These are phyloP conservation scores for Sarcophaga rosellei DNA, from an alignment of 2,888 invertebrate species.

Conservation along the genomic window DNA sequence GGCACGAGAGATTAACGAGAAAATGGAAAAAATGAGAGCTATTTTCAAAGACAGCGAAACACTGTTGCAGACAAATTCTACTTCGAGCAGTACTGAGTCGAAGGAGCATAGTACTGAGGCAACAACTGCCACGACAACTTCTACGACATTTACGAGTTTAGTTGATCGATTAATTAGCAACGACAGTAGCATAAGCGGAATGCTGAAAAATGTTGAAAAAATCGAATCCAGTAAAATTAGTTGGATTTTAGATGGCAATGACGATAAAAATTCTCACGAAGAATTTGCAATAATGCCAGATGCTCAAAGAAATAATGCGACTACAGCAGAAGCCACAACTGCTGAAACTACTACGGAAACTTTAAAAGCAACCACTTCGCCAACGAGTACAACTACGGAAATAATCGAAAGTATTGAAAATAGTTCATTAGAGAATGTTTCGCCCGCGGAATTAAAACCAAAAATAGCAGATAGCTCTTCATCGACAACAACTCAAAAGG, in stretches of 20 bases:
- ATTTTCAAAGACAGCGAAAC: constrained; percentile 75
- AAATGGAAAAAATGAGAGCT: constrained; percentile 77
- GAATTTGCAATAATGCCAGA: constrained; percentile 64
- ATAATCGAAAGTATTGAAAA: constrained; percentile 24
- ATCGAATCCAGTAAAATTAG: constrained; percentile 73
- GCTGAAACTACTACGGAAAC: background rate
- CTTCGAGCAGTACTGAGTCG: constrained; percentile 67
- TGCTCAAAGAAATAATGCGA: constrained; percentile 4
- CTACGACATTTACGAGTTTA: background rate
- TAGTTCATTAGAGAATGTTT: background rate
- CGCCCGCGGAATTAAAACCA: too few species aligned
- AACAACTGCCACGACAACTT: constrained; percentile 11
- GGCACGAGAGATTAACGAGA: constrained; percentile 77
- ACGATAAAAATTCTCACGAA: constrained; percentile 69
- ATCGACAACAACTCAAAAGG: background rate
- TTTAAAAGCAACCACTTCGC: background rate
- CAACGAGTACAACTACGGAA: constrained; percentile 13
- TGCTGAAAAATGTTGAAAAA: constrained; percentile 61
- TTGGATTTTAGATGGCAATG: constrained; percentile 77
- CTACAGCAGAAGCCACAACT: constrained; percentile 34
- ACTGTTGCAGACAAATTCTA: constrained; percentile 48
- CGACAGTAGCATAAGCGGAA: constrained; percentile 23
- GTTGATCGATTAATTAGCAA: background rate
- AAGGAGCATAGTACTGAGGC: constrained; percentile 27
- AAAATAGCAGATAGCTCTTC: constrained; percentile 11